Base-by-base conservation (phyloP, 2,888 invertebrate species). In the Coleophora deauratella region DNA sequence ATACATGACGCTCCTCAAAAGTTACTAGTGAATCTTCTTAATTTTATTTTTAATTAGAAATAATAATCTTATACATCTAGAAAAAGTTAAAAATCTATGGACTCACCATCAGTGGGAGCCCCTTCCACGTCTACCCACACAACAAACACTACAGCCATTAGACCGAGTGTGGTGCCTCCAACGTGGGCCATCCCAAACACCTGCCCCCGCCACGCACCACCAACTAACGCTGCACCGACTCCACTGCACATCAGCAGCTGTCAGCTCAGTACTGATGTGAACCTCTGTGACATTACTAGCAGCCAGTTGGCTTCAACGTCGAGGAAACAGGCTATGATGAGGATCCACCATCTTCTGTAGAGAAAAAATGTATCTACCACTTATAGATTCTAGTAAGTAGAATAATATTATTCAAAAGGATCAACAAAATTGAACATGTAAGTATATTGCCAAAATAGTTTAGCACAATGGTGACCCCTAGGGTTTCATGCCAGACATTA, bases 281-380 rank as follows among this genome's bases (percentile, higher is more conserved):
- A 86, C 9, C 86, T 57, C 75, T 95, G 95, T 0, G 95, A 94
- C 66, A 91, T 89, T 11, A 94, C 93, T 46, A 95, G 87, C 46
- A 95, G 79, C 71, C 92, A 95, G 65, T 93, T 92, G 6, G 95
- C 95, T 77, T 95, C 93, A n/a, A 96, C 95, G 65, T 96, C 95
- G 46, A 94, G 87, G 38, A 91, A 73, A 27, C 94, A 93, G 10
- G 95, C 87, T 50, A 95, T 74, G 46, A 94, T 76, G 57, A 95
- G 91, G 52, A 93, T 88, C 92, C 93, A 94, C 82, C 82, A 84
- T 61, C 64, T 66, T 45, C 84, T 63, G 91, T 9, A 13, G 13
- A 33, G 9, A 13, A 33, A 13, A 12, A 33, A 31, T n/a, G 31
- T 3, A 31, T 6, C 31, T 11, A 28, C 28, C 6, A 8, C 9